phyloP scores from a whole-genome alignment of 1,140 invertebrate species.

The Bathynomus jamesi region DNA sequence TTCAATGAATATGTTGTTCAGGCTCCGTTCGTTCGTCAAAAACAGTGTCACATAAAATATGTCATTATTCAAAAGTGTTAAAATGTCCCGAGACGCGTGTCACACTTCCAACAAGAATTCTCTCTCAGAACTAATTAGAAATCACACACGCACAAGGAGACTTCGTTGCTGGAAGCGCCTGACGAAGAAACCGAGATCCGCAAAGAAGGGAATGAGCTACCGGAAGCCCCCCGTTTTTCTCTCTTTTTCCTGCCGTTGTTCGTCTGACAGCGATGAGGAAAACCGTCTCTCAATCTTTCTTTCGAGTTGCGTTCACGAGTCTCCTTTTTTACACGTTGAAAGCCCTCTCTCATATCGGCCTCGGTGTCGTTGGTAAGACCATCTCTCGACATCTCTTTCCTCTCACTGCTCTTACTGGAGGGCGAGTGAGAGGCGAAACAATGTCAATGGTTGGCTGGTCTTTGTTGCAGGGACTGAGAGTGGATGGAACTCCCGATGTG shows the following conservation, averaged over 20 bases:
- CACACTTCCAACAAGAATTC: too few relatives aligned
- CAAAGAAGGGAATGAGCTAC: not conserved
- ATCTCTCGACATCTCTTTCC: too few relatives aligned
- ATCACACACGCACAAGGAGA: not conserved
- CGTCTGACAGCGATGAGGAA: too few relatives aligned
- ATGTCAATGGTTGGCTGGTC: not conserved
- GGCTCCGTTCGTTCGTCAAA: not conserved
- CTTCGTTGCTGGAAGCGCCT: not conserved
- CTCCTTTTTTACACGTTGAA: too few relatives aligned
- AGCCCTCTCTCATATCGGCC: too few relatives aligned
- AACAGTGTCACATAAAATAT: too few relatives aligned
- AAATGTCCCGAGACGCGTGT: too few relatives aligned
- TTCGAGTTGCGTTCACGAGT: too few relatives aligned
- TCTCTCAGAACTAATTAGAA: not conserved
- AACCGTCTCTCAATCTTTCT: too few relatives aligned
- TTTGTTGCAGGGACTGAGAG: not conserved
- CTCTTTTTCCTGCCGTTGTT: not conserved
- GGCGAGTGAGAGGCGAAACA: not conserved
- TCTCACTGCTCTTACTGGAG: not conserved
- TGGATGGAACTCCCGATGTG: conserved; percentile 5
- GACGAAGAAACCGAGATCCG: not conserved
- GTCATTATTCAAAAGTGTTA: too few relatives aligned
- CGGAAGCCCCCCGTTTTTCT: not conserved
- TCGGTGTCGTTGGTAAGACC: too few relatives aligned
- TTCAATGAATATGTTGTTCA: not conserved